A percentile compares a stretch with the other conserved stretches of the same genome.
These are phyloP conservation scores for Cryptus armator DNA, from an alignment of 2,888 invertebrate genomes.

Conservation along the genomic window DNA sequence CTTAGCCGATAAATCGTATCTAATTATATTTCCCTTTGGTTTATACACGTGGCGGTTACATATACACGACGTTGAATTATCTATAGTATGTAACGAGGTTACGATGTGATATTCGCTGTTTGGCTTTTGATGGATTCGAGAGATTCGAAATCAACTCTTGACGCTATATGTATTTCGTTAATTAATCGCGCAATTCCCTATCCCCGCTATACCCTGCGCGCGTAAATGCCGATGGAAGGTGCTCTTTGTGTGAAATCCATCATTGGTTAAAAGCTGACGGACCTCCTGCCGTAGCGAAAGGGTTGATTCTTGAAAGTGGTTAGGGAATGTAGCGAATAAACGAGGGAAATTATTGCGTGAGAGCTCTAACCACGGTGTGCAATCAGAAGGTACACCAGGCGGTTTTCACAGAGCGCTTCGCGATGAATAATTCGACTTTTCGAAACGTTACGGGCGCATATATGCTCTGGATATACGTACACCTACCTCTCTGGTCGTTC, in stretches of 20 bases:
- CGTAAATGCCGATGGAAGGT: not conserved
- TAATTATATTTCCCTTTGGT: conserved; percentile 62
- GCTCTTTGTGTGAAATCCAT: not conserved
- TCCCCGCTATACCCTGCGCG: not conserved
- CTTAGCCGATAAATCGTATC: conserved; percentile 62
- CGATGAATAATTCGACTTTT: conserved; percentile 59
- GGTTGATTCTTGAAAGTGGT: not conserved
- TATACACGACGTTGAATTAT: too few species aligned
- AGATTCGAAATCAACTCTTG: not conserved
- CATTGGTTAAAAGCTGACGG: not conserved
- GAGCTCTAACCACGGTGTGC: conserved; percentile 16
- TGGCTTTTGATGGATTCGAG: not conserved
- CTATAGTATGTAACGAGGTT: not conserved
- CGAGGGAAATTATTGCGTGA: conserved; percentile 51
- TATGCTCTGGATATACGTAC: conserved; percentile 3
- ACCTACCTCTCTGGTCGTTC: not conserved
- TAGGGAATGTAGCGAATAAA: not conserved
- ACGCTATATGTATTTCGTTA: not conserved
- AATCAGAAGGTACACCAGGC: conserved; percentile 40
- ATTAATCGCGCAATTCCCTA: not conserved
- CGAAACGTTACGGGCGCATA: conserved; percentile 6
- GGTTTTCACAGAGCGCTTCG: conserved; percentile 27
- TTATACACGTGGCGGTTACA: not conserved
- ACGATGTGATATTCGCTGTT: not conserved
- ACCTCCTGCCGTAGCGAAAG: not conserved